phyloP scores from a whole-genome alignment of 2,888 invertebrate genomes.

The Oxytorus armatus region DNA sequence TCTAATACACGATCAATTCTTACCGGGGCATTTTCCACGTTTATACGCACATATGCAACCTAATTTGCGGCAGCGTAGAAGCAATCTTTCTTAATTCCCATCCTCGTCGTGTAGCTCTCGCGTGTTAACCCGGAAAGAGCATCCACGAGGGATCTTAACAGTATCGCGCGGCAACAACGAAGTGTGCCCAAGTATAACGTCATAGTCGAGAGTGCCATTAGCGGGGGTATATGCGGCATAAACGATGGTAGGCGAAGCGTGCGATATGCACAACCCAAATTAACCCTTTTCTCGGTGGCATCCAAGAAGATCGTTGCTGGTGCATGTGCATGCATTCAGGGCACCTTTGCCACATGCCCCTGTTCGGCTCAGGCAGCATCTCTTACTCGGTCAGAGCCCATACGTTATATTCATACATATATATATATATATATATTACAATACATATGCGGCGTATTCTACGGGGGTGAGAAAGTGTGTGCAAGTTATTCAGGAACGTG shows the following conservation, averaged over 20 bases:
- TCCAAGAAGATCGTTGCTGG: constrained; percentile 39
- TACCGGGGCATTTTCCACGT: not conserved
- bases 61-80: not conserved
- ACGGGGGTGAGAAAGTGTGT: constrained; percentile 63
- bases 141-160: constrained; percentile 5
- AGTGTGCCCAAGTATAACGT: constrained; percentile 1
- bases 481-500: constrained; percentile 65
- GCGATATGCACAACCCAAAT: constrained; percentile 24
- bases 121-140: constrained; percentile 25
- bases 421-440: constrained; percentile 21
- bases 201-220: constrained; percentile 51
- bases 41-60: not conserved
- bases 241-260: constrained; percentile 47
- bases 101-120: constrained; percentile 3
- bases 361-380: constrained; percentile 43
- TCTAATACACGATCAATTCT: not conserved
- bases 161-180: constrained; percentile 1
- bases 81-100: constrained; percentile 21
- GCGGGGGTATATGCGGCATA: constrained; percentile 48
- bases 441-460: constrained; percentile 40
- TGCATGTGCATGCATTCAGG: constrained; percentile 55
- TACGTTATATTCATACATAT: constrained; percentile 17
- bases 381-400: constrained; percentile 31
- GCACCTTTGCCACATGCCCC: constrained; percentile 55
- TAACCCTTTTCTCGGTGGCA: constrained; percentile 51